A percentile compares a stretch with the other conserved stretches of the same genome.
phyloP scores from a whole-genome alignment of 53 echinoderm and acorn worm species.

The Stichopus horrens region DNA sequence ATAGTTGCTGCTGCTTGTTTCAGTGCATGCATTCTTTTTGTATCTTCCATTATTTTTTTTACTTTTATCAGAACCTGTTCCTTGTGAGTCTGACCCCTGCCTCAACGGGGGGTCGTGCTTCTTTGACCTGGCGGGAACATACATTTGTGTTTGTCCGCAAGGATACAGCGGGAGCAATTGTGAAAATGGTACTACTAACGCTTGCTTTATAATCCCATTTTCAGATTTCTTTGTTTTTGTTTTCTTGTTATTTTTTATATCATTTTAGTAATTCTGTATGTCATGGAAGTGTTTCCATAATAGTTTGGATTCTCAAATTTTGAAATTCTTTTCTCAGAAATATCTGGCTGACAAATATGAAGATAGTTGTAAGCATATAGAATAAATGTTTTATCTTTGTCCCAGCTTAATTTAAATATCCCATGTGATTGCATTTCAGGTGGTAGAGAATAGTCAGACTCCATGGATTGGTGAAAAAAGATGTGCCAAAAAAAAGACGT shows the following conservation, averaged over 20 bases:
- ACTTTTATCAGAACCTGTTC: constrained; percentile 2
- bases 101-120: constrained; percentile 43
- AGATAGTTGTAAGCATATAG: too few relatives aligned
- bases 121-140: constrained; percentile 36
- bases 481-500: too few relatives aligned
- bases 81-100: constrained; percentile 54
- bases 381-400: too few relatives aligned
- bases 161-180: constrained; percentile 59
- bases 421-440: too few relatives aligned
- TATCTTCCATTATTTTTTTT: background rate
- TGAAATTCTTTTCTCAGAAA: too few relatives aligned
- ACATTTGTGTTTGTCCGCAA: constrained; percentile 57
- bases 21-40: too few relatives aligned
- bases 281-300: background rate
- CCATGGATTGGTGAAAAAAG: too few relatives aligned
- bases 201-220: background rate
- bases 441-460: too few relatives aligned
- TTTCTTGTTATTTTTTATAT: background rate
- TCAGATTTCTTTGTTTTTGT: background rate
- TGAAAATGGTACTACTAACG: constrained; percentile 56
- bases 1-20: background rate
- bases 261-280: background rate
- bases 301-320: too few relatives aligned
- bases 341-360: too few relatives aligned
- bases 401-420: too few relatives aligned